phyloP scores from a whole-genome alignment of 2,888 invertebrate genomes.

The Thalpophila matura region DNA sequence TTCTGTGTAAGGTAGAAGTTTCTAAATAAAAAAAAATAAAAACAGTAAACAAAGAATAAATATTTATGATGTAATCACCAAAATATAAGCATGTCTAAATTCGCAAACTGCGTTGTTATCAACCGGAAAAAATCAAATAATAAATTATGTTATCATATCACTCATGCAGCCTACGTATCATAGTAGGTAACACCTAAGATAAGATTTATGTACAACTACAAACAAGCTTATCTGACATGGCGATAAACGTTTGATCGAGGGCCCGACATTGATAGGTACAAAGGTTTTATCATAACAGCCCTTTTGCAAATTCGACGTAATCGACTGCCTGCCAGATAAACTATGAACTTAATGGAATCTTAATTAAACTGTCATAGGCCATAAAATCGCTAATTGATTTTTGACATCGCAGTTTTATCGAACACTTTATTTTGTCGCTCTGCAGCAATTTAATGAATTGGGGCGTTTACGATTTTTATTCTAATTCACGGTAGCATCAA shows the following conservation, averaged over 20 bases:
- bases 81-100: conserved; percentile 22
- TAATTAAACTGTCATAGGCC: conserved; percentile 51
- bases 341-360: conserved; percentile 29
- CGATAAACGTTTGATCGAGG: conserved; percentile 49
- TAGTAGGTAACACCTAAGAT: conserved; percentile 55
- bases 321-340: conserved; percentile 30
- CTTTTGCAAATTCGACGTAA: conserved; percentile 43
- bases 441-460: conserved; percentile 17
- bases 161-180: conserved; percentile 36
- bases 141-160: conserved; percentile 50
- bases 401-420: conserved; percentile 28
- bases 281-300: conserved; percentile 58
- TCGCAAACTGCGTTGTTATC: conserved; percentile 30
- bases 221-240: conserved; percentile 52
- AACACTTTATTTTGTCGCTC: conserved; percentile 10
- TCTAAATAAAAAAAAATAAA: neutral
- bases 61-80: conserved; percentile 2
- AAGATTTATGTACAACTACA: conserved; percentile 48
- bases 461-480: neutral
- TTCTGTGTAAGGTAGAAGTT: neutral
- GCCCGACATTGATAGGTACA: conserved; percentile 24
- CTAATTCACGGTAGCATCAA: neutral
- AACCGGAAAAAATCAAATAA: conserved; percentile 56
- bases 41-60: neutral
- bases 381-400: conserved; percentile 45